Evolutionary conservation across 2,113 vertebrate genomes (phyloP).

Genomic region (Siniperca chuatsi): DNA sequence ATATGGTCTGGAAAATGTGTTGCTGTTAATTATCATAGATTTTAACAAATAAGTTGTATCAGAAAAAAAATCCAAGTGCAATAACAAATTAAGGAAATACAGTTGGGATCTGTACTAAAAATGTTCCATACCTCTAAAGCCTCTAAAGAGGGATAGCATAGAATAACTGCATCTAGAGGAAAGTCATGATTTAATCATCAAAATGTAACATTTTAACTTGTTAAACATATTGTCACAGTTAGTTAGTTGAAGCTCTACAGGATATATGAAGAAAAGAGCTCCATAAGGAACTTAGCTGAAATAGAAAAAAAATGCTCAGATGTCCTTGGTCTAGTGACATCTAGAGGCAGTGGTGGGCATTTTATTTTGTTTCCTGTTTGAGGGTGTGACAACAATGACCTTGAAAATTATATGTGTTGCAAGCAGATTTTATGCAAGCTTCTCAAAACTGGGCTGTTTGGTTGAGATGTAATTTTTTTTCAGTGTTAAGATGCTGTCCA

Average conservation of each 20-base stretch:
- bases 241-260: too few species aligned
- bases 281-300: background rate
- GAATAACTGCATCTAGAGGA: background rate
- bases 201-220: background rate
- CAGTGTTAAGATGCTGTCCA: background rate
- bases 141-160: too few species aligned
- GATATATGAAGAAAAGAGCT: background rate
- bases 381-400: background rate
- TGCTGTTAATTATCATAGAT: background rate
- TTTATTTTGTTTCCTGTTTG: slow-evolving; percentile 7
- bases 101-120: background rate
- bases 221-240: background rate
- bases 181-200: background rate
- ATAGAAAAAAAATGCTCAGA: background rate
- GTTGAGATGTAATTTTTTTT: background rate
- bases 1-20: too few species aligned
- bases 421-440: background rate
- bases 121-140: background rate
- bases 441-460: background rate
- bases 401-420: background rate
- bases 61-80: background rate
- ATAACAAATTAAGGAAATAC: background rate
- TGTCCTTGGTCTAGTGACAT: slow-evolving; percentile 34
- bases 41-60: background rate
- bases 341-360: slow-evolving; percentile 33